Percentiles rank a stretch among this genome's conserved stretches.
phyloP scores from a whole-genome alignment of 2,888 invertebrate species.

The Scaptodrosophila latifasciaeformis region DNA sequence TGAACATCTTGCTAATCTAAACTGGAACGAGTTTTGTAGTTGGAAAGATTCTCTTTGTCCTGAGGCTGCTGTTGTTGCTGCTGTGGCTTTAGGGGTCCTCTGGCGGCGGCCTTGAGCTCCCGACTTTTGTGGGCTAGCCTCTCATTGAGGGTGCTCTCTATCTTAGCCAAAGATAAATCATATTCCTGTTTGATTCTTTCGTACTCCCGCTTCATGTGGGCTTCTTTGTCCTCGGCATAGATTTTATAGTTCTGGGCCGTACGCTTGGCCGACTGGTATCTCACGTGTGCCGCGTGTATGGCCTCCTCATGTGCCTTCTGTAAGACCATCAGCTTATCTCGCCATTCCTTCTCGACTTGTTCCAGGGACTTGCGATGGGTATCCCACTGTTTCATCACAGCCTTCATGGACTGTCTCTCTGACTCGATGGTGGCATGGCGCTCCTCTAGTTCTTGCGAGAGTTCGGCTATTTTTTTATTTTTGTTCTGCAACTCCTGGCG shows the following conservation, averaged over 20 bases:
- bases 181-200: constrained; percentile 81
- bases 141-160: constrained; percentile 65
- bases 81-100: constrained; percentile 11
- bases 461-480: constrained; percentile 73
- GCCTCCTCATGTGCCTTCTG: constrained; percentile 76
- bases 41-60: constrained; percentile 10
- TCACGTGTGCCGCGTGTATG: constrained; percentile 77
- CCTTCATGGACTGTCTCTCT: constrained; percentile 76
- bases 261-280: constrained; percentile 80
- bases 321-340: constrained; percentile 76
- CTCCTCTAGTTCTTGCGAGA: constrained; percentile 67
- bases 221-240: constrained; percentile 80
- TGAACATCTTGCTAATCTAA: no score
- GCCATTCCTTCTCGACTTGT: constrained; percentile 75
- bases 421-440: constrained; percentile 73
- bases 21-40: no score
- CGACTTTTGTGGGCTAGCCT: constrained; percentile 58
- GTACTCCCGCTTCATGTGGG: constrained; percentile 79
- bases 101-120: constrained; percentile 33
- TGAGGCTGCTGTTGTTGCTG: constrained; percentile 19
- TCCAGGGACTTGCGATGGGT: constrained; percentile 76
- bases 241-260: constrained; percentile 81
- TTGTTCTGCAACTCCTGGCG: constrained; percentile 74
- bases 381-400: constrained; percentile 74
- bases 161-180: constrained; percentile 62